Conservation (phyloP, 2,797 vertebrate species). For the Characodon lateralis region DNA sequence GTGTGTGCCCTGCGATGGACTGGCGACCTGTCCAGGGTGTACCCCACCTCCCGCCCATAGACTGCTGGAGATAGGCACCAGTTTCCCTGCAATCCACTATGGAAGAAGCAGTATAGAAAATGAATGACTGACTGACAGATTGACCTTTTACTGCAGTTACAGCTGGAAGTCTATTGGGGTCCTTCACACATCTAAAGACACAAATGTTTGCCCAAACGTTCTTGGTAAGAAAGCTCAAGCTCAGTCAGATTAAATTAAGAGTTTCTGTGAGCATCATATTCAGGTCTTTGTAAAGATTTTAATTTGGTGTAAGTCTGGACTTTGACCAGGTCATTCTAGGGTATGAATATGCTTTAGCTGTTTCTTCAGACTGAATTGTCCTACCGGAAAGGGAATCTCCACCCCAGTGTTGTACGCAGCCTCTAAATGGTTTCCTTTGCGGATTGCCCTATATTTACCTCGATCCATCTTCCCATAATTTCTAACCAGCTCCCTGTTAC, state of each 20-base stretch:
- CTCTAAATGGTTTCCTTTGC: no score
- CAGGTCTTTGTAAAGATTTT: background rate
- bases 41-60: no score
- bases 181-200: background rate
- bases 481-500: no score
- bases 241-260: background rate
- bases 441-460: no score
- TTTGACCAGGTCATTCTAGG: no score
- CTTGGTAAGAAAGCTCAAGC: background rate
- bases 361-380: background rate
- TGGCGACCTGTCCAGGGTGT: no score
- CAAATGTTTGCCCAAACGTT: background rate
- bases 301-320: background rate
- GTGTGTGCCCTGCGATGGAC: no score
- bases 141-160: background rate
- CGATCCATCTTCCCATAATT: no score
- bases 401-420: background rate
- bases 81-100: no score
- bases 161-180: background rate
- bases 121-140: no score
- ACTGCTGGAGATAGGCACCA: no score
- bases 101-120: no score
- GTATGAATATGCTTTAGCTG: background rate
- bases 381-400: background rate
- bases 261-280: background rate